phyloP scores from a whole-genome alignment of 1,140 invertebrate genomes.

The Plectrocnemia conspersa region DNA sequence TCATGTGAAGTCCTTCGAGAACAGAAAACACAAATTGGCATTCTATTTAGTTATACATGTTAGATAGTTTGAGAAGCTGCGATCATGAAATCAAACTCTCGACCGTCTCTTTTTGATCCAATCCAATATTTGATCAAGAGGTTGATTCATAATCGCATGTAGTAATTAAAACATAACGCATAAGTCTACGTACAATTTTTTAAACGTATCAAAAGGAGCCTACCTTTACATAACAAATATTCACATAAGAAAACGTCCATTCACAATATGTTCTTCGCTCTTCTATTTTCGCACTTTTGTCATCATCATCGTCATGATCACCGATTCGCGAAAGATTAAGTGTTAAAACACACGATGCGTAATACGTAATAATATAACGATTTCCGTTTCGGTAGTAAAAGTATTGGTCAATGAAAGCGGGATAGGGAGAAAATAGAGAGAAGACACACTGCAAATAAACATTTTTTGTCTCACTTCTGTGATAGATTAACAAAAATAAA shows the following conservation, averaged over 20 bases:
- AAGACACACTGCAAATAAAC: constrained; percentile 50
- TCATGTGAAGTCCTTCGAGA: neutral
- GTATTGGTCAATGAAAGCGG: constrained; percentile 31
- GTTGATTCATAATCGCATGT: neutral
- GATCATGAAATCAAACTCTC: neutral
- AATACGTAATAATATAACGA: neutral
- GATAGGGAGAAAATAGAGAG: constrained; percentile 36
- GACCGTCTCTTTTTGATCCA: neutral
- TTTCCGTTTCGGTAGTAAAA: neutral
- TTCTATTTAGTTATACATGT: neutral
- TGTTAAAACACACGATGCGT: too few species aligned
- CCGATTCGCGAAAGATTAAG: too few species aligned
- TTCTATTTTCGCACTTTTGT: constrained; percentile 20
- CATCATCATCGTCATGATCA: too few species aligned
- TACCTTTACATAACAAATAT: constrained; percentile 40
- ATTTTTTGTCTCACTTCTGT: constrained; percentile 36
- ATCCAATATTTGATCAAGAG: neutral
- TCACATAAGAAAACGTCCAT: constrained; percentile 41
- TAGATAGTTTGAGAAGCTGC: too few species aligned
- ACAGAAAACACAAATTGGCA: neutral
- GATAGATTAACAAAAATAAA: constrained; percentile 9
- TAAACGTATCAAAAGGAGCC: constrained; percentile 35
- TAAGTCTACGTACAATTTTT: constrained; percentile 3
- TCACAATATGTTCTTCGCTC: constrained; percentile 47
- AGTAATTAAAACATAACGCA: neutral